Evolutionary conservation across 2,888 invertebrate genomes (phyloP).

Genomic region (Periphyllus acericola): DNA sequence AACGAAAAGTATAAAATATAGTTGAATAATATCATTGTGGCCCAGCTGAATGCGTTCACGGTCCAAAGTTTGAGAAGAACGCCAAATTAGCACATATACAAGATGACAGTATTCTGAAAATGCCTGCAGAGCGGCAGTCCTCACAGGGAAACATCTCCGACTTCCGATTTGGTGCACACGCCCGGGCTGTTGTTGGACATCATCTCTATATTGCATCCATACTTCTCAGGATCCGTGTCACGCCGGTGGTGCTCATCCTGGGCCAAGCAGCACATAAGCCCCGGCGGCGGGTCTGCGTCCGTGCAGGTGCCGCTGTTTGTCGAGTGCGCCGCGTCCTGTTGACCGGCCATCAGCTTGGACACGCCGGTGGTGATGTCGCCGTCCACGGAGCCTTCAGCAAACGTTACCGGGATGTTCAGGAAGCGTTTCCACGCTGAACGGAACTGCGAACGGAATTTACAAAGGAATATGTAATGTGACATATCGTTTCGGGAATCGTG

Average conservation of each 20-base stretch:
- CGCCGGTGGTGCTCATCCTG: background rate
- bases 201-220: slow-evolving; percentile 23
- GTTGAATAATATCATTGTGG: no score
- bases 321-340: background rate
- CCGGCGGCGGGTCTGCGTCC: background rate
- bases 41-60: no score
- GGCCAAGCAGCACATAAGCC: slow-evolving; percentile 9
- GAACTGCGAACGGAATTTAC: slow-evolving; percentile 63
- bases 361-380: slow-evolving; percentile 4
- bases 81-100: no score
- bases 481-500: no score
- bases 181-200: background rate
- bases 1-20: no score
- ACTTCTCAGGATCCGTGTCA: background rate
- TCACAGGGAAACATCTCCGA: slow-evolving; percentile 48
- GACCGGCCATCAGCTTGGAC: slow-evolving; percentile 20
- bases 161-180: background rate
- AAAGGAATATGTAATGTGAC: no score
- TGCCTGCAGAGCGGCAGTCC: background rate
- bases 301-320: background rate
- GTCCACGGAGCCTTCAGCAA: slow-evolving; percentile 11
- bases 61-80: no score
- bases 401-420: slow-evolving; percentile 34
- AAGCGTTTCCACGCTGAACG: slow-evolving; percentile 65
- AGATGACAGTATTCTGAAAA: no score